Percentiles rank a stretch among this genome's conserved stretches.
phyloP scores from a whole-genome alignment of 2,888 invertebrate genomes.

The Leucozona laternaria region DNA sequence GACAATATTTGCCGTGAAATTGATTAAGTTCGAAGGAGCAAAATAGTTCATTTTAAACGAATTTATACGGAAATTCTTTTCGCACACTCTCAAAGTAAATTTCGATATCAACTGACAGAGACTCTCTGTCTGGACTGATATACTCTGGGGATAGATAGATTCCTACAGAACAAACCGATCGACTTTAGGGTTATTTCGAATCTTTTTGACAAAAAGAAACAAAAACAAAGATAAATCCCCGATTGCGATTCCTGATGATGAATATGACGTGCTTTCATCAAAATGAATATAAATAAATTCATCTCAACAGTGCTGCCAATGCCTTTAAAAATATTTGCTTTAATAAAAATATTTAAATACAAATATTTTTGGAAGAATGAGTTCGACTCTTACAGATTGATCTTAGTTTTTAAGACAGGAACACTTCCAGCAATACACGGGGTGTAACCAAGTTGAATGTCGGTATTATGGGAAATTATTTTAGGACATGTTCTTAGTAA shows the following conservation, averaged over 20 bases:
- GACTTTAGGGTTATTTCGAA: background rate
- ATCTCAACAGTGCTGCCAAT: background rate
- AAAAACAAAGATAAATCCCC: background rate
- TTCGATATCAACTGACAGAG: background rate
- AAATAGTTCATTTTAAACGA: background rate
- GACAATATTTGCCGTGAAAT: conserved; percentile 1
- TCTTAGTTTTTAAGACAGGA: too few relatives aligned
- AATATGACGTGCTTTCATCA: background rate
- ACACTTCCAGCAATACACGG: too few relatives aligned
- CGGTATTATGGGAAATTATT: too few relatives aligned
- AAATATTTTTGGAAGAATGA: too few relatives aligned
- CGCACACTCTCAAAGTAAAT: background rate
- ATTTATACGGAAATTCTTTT: background rate
- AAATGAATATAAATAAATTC: background rate
- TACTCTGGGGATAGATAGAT: background rate
- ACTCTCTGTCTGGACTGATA: background rate
- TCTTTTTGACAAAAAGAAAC: background rate
- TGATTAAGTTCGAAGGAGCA: conserved; percentile 4
- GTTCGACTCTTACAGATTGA: too few relatives aligned
- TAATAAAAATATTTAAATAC: too few relatives aligned
- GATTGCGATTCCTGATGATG: background rate
- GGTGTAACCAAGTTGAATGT: too few relatives aligned
- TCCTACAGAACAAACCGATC: background rate
- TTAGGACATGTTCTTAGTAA: too few relatives aligned
- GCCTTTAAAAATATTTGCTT: too few relatives aligned